Percentiles rank a stretch among this genome's conserved stretches.
Evolutionary conservation across 2,888 invertebrate genomes (phyloP).

Genomic region (Amphipyra tragopoginis): DNA sequence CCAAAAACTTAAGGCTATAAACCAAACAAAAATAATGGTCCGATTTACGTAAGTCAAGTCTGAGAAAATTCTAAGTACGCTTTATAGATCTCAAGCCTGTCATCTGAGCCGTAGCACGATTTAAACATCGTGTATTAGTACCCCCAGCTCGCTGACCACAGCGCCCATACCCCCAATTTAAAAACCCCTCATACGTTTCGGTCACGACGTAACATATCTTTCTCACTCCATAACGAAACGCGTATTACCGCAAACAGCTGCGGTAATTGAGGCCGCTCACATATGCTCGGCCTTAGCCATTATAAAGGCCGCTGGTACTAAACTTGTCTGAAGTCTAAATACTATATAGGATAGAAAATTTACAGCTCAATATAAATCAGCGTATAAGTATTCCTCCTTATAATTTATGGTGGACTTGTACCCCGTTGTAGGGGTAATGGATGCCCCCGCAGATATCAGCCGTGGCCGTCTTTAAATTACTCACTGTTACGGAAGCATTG

Average conservation of each 20-base stretch:
- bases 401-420: constrained; percentile 84
- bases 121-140: not conserved
- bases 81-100: too few relatives aligned
- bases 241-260: constrained; percentile 34
- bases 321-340: constrained; percentile 59
- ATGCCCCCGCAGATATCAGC: constrained; percentile 86
- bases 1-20: too few relatives aligned
- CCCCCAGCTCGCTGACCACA: not conserved
- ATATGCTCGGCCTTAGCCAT: constrained; percentile 38
- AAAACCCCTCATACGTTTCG: constrained; percentile 41
- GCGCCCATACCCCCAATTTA: constrained; percentile 21
- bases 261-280: constrained; percentile 42
- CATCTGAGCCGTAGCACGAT: not conserved
- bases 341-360: constrained; percentile 72
- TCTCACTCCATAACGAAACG: constrained; percentile 33
- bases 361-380: constrained; percentile 85
- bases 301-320: constrained; percentile 47
- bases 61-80: too few relatives aligned
- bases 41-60: too few relatives aligned
- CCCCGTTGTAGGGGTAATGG: constrained; percentile 85
- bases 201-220: constrained; percentile 36
- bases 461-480: constrained; percentile 85
- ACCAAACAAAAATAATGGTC: too few relatives aligned
- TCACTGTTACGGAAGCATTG: constrained; percentile 82
- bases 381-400: constrained; percentile 82